Percentiles rank a stretch among this genome's conserved stretches.
Evolutionary conservation across 35 echinoderm and acorn worm species (phyloP).

Genomic region (Chiridota heheva): DNA sequence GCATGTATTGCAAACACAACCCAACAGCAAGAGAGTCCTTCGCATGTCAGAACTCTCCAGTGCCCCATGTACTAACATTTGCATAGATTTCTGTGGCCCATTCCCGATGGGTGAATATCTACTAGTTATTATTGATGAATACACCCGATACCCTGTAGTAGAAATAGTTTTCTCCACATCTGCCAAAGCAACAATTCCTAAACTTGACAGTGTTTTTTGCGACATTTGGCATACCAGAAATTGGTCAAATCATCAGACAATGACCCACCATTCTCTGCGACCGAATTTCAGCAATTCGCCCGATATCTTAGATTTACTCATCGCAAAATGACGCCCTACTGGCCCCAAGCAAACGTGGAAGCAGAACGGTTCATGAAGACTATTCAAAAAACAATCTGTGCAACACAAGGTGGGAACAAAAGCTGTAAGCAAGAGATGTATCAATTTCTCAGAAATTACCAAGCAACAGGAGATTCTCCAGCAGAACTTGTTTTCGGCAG

Average conservation of each 20-base stretch:
- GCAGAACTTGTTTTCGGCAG: too few species aligned
- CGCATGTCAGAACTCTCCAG: conserved; percentile 37
- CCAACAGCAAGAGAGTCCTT: conserved; percentile 13
- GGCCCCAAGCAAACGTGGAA: conserved; percentile 41
- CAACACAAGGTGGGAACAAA: not conserved
- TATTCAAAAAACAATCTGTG: conserved; percentile 24
- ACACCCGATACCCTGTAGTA: not conserved
- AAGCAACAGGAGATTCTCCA: too few species aligned
- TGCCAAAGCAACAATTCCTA: not conserved
- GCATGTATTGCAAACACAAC: not conserved
- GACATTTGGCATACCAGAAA: conserved; percentile 9
- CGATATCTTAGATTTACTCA: conserved; percentile 12
- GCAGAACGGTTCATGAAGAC: conserved; percentile 43
- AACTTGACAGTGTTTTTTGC: not conserved
- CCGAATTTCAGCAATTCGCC: not conserved
- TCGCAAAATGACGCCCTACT: conserved; percentile 24
- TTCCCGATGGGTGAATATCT: conserved; percentile 50
- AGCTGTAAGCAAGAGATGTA: too few species aligned
- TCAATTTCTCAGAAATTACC: too few species aligned
- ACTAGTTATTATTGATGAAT: not conserved
- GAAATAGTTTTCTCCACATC: not conserved
- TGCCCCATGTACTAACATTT: conserved; percentile 46
- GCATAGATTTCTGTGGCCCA: conserved; percentile 69
- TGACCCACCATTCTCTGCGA: conserved; percentile 17
- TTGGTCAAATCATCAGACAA: conserved; percentile 35